phyloP scores from a whole-genome alignment of 2,797 vertebrate species.

The Chiroxiphia lanceolata region DNA sequence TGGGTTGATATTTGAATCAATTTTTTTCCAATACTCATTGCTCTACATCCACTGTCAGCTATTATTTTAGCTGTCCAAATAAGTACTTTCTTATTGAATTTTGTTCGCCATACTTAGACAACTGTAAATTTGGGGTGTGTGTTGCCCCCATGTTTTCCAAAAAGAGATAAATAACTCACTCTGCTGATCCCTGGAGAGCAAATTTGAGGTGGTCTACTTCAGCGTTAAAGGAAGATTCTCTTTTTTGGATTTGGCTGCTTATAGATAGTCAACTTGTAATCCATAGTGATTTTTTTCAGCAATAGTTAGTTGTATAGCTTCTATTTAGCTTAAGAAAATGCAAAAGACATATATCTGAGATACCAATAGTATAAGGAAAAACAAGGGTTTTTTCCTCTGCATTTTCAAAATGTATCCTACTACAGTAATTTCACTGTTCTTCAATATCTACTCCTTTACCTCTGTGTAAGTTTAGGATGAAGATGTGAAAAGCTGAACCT shows the following conservation, averaged over 20 bases:
- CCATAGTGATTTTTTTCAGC: background rate
- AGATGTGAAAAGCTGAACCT: background rate
- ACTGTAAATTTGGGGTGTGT: background rate
- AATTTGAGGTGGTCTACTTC: background rate
- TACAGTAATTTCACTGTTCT: background rate
- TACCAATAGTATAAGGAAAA: background rate
- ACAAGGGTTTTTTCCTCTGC: rapidly evolving
- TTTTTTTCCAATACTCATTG: background rate
- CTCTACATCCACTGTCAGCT: background rate
- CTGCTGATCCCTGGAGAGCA: background rate
- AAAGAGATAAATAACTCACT: background rate
- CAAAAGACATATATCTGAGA: background rate
- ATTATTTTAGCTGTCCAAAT: background rate
- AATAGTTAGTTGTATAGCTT: background rate
- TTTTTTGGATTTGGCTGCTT: background rate
- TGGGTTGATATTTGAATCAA: background rate
- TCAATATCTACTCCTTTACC: background rate
- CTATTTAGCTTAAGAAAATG: background rate
- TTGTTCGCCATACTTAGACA: background rate
- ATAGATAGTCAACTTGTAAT: background rate
- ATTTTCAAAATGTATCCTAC: background rate
- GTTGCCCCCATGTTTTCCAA: background rate
- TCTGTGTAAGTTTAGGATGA: background rate
- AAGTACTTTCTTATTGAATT: background rate
- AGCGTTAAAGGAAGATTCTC: background rate